phyloP scores from a whole-genome alignment of 2,888 invertebrate genomes.

The Quadroppia sp. region DNA sequence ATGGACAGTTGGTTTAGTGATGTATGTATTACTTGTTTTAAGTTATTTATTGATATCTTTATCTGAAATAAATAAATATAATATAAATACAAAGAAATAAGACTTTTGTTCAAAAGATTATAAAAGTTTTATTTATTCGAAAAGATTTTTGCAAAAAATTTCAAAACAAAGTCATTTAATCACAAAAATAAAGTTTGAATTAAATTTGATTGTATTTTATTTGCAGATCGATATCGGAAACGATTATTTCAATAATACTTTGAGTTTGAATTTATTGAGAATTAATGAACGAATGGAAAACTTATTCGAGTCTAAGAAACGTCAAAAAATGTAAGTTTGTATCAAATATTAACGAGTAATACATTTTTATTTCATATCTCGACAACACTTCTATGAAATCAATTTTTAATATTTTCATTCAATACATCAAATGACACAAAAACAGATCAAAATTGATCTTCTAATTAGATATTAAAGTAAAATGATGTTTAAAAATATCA shows the following conservation, averaged over 20 bases:
- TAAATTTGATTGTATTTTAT: not conserved
- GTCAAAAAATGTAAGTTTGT: not conserved
- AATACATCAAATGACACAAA: too few species aligned
- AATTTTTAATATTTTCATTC: too few species aligned
- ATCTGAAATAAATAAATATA: not conserved
- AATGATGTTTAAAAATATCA: too few species aligned
- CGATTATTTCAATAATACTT: not conserved
- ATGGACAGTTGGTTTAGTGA: not conserved
- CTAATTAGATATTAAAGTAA: too few species aligned
- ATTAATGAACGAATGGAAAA: not conserved
- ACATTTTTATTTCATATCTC: too few species aligned
- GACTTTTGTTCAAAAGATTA: too few species aligned
- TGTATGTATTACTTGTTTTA: not conserved
- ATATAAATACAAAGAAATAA: too few species aligned
- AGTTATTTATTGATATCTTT: not conserved
- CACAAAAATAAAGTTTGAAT: not conserved
- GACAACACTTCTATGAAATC: too few species aligned
- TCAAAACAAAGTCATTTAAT: too few species aligned
- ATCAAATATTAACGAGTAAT: not conserved
- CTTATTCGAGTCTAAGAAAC: not conserved
- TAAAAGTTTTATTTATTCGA: too few species aligned
- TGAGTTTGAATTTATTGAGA: not conserved
- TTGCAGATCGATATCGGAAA: not conserved
- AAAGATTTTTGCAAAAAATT: too few species aligned
- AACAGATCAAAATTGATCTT: too few species aligned